These are phyloP conservation scores for Rostratula benghalensis DNA, from an alignment of 2,113 vertebrate species.

Conservation along the genomic window DNA sequence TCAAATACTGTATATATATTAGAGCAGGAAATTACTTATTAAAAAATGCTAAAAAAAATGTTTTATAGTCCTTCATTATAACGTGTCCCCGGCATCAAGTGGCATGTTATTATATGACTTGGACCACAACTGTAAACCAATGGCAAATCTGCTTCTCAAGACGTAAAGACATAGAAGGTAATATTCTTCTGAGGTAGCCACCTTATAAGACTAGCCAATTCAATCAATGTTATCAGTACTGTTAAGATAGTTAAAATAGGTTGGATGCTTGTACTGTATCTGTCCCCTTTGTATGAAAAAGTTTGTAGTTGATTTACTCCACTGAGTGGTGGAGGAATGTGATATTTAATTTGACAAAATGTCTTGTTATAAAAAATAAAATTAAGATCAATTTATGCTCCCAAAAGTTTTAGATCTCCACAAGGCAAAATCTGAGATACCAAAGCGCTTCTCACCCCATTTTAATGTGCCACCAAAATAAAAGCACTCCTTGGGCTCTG, in stretches of 20 bases:
- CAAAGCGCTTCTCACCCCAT: background rate
- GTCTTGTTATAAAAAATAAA: background rate
- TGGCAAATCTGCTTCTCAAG: background rate
- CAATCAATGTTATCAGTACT: background rate
- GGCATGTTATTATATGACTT: background rate
- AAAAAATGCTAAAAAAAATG: background rate
- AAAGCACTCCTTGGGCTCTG: background rate
- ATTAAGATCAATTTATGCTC: background rate
- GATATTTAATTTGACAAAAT: background rate
- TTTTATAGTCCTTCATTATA: background rate
- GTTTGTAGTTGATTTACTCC: background rate
- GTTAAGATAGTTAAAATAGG: background rate
- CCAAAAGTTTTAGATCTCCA: background rate
- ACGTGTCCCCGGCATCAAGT: background rate
- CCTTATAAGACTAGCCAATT: background rate
- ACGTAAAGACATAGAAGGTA: background rate
- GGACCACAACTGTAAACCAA: background rate
- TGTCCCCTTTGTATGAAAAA: background rate
- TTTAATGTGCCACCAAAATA: background rate
- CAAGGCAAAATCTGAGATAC: background rate
- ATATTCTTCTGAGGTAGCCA: background rate
- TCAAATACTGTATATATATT: background rate
- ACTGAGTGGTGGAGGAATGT: background rate
- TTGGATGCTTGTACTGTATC: background rate
- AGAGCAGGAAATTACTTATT: background rate